Percentiles rank a stretch among this genome's conserved stretches.
Conservation (phyloP, 2,113 vertebrate genomes). For the Ammodytes dubius region DNA sequence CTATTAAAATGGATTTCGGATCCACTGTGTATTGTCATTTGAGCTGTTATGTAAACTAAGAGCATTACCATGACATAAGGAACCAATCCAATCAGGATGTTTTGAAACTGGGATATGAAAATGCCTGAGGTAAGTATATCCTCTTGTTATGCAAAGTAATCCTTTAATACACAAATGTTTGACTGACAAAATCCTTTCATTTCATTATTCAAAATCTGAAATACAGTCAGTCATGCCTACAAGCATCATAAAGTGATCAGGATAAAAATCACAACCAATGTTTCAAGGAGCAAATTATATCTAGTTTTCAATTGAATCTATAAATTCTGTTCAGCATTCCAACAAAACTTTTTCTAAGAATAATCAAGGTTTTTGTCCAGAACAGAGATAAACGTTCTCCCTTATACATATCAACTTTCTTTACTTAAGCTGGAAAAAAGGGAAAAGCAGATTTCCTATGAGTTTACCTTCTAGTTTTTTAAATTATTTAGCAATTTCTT, state of each 20-base stretch:
- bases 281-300: background rate
- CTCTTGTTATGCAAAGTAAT: constrained; percentile 52
- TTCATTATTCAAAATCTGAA: background rate
- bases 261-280: background rate
- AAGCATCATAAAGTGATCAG: background rate
- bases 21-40: constrained; percentile 34
- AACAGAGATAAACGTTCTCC: background rate
- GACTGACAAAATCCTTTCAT: background rate
- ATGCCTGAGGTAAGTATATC: background rate
- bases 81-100: constrained; percentile 29
- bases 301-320: background rate
- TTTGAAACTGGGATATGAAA: background rate
- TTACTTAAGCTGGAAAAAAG: background rate
- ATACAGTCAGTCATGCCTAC: background rate
- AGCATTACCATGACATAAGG: constrained; percentile 58
- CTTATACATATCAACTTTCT: background rate
- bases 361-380: background rate
- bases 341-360: background rate
- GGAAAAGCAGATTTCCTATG: background rate
- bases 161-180: constrained; percentile 1
- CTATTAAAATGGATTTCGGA: constrained; percentile 48
- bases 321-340: background rate
- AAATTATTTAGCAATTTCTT: background rate
- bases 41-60: constrained; percentile 67
- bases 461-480: background rate